Base-by-base conservation (phyloP, 2,888 invertebrate genomes). In the Cerastis leucographa region DNA sequence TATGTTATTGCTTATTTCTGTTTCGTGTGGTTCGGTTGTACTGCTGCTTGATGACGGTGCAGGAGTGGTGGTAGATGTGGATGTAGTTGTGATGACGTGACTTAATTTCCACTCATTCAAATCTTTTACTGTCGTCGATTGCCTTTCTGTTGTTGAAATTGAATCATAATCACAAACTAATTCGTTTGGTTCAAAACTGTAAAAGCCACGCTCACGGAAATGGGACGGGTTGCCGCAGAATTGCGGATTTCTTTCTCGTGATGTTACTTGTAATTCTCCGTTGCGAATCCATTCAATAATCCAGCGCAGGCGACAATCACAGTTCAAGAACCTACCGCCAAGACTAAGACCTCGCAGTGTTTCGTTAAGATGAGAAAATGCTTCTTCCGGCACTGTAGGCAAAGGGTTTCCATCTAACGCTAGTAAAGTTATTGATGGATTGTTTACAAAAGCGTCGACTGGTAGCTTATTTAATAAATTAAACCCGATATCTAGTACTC, bases 361-460 rank as follows among this genome's bases (percentile, higher is more conserved):
- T 85, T 97, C 97, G 93, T 99, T 99, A 61, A 99, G 96, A 90
- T 98, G 98, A 11, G 97, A 95, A 84, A 99, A 97, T 0, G 99
- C 98, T 87, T 97, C 97, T 90, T 98, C 98, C 0, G 99, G 98
- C 65, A 99, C 98, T 1, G 98, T 98, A 9, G 98, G 97, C 88
- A 99, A 93, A 5, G 99, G 99, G 95, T 99, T 99, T 67, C 99
- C 99, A 91, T 99, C 99, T 87, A 99, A 97, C 17, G 99, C 99
- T 80, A 99, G 93, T 72, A 99, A 96, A 0, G 99, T 99, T 85
- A 99, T 97, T 44, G 98, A 98, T 1, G 98, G 98, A 94, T 99
- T 98, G 74, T 98, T 98, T 79, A 97, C 94, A 92, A 99, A 99
- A 1, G 99, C 98, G 78, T 98, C 97, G 69, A 97, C 95, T 17